Evolutionary conservation across 2,797 vertebrate species (phyloP), one percentile per base, ranked within the genome.

Genomic region (Bradypodion ventrale): DNA sequence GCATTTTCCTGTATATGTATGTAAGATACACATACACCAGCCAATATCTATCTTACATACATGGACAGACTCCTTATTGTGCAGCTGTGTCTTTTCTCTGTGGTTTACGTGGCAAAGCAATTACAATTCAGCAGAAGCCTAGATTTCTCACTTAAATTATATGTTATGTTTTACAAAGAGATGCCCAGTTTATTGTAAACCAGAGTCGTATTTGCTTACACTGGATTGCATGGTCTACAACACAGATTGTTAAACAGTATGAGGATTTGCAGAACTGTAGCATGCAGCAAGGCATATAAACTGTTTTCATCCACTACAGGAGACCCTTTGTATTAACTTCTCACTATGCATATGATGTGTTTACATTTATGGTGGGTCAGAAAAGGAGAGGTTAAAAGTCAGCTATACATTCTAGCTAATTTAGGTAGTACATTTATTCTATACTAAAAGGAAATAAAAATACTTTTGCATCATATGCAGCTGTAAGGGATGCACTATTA

Each of bases 11-110:
- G n/a, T n/a, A n/a, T n/a, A n/a, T n/a, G n/a, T n/a, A n/a, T n/a
- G n/a, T n/a, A n/a, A n/a, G n/a, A n/a, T n/a, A n/a, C n/a, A n/a
- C n/a, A n/a, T n/a, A n/a, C n/a, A 32, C 15, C 83, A 72, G 75
- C 42, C 52, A 40, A 29, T 42, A 32, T 62, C 32, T 84, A 60
- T 62, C 68, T 70, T 62, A 19, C 16, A 44, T n/a, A 72, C 40
- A 87, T 72, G 78, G 13, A 46, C 87, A 80, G 27, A 44, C 12
- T 42, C 65, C 84, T 63, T 69, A 10, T 70, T 85, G 75, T 87
- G 68, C 83, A 82, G 87, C 88, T 83, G 65, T 63, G 66, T 52
- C 80, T 92, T 85, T 90, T 44, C 83, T 82, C 46, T 91, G 80
- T 49, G 89, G 89, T 87, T 88, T 85, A 88, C 75, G 44, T 72